A percentile compares a stretch with the other conserved stretches of the same genome.
Conservation (phyloP, 2,113 vertebrate species). For the Lampris megalopsis region DNA sequence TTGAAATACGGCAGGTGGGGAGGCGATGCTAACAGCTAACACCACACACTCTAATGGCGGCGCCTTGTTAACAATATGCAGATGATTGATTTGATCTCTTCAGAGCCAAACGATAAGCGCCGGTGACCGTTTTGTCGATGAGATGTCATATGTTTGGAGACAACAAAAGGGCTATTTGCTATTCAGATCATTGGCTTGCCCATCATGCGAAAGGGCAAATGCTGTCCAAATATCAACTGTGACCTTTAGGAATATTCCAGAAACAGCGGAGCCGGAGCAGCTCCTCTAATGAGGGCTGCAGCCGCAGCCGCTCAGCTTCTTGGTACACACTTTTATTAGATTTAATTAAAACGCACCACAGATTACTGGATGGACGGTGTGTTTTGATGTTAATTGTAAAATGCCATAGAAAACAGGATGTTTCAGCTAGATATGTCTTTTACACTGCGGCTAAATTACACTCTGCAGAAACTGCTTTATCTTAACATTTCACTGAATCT, state of each 20-base stretch:
- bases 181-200: conserved; percentile 71
- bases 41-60: background rate
- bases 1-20: background rate
- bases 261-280: conserved; percentile 51
- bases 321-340: conserved; percentile 39
- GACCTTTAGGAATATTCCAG: conserved; percentile 81
- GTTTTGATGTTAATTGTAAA: conserved; percentile 41
- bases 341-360: conserved; percentile 56
- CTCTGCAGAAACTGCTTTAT: no score
- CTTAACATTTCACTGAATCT: no score
- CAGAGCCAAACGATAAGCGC: conserved; percentile 22
- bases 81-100: conserved; percentile 29
- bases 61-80: background rate
- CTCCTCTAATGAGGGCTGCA: conserved; percentile 71
- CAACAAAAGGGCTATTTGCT: conserved; percentile 70
- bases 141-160: conserved; percentile 63
- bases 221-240: conserved; percentile 85
- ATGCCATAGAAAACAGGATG: no score
- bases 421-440: no score
- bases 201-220: conserved; percentile 81
- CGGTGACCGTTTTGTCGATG: conserved; percentile 38
- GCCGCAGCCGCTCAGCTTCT: conserved; percentile 21
- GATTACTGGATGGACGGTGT: conserved; percentile 48
- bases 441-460: no score
- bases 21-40: background rate